These are phyloP conservation scores for Aleiodes testaceus DNA, from an alignment of 2,888 invertebrate species.

Conservation along the genomic window DNA sequence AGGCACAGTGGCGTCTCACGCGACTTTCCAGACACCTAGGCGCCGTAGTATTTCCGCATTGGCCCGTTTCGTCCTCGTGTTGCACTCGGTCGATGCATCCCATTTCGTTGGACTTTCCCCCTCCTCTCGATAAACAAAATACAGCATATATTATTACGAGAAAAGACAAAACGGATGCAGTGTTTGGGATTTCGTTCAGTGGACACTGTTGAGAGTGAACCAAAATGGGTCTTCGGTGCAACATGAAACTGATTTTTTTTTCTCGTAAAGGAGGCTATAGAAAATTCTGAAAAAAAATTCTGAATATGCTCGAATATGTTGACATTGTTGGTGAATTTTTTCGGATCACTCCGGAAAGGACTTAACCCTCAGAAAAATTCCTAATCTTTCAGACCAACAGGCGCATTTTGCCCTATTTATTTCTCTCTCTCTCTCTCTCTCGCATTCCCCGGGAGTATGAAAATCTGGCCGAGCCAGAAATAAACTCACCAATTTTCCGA, in stretches of 20 bases:
- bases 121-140: neutral
- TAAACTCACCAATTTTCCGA: slow-evolving; percentile 46
- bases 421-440: neutral
- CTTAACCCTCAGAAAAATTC: too few species aligned
- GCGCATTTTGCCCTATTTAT: slow-evolving; percentile 35
- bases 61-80: slow-evolving; percentile 54
- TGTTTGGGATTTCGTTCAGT: slow-evolving; percentile 34
- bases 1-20: slow-evolving; percentile 58
- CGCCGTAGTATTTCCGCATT: slow-evolving; percentile 57
- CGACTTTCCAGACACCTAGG: slow-evolving; percentile 56
- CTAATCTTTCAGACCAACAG: too few species aligned
- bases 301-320: too few species aligned
- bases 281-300: too few species aligned
- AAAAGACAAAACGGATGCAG: slow-evolving; percentile 21
- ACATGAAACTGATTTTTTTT: too few species aligned
- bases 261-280: too few species aligned
- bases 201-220: too few species aligned
- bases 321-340: too few species aligned
- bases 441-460: slow-evolving; percentile 1
- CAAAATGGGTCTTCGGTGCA: too few species aligned
- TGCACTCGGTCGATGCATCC: slow-evolving; percentile 52
- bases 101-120: slow-evolving; percentile 6
- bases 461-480: slow-evolving; percentile 39
- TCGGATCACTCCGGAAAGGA: too few species aligned
- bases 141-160: slow-evolving; percentile 24